Evolutionary conservation across 2,113 vertebrate species (phyloP).

Genomic region (Nansenia antarctica): DNA sequence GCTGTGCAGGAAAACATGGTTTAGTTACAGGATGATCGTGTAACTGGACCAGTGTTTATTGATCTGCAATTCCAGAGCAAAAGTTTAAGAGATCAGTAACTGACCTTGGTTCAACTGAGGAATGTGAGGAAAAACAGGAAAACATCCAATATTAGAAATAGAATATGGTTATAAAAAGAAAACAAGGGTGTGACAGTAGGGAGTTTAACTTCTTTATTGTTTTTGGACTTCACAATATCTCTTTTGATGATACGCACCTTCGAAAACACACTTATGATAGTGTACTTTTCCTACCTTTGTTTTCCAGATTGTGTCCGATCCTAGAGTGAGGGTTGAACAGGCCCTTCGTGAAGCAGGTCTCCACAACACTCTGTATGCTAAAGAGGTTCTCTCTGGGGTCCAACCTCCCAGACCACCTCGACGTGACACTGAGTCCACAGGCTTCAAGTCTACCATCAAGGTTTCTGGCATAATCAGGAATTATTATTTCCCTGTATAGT

Average conservation of each 20-base stretch:
- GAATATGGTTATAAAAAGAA: not conserved
- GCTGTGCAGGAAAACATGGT: slow-evolving; percentile 20
- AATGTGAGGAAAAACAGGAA: no score
- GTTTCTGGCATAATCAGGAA: no score
- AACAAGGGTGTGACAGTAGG: not conserved
- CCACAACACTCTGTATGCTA: slow-evolving; percentile 83
- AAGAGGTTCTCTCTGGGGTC: slow-evolving; percentile 81
- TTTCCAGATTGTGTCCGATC: slow-evolving; percentile 88
- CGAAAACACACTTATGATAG: no score
- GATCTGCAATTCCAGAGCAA: not conserved
- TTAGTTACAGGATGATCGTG: not conserved
- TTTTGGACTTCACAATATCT: not conserved
- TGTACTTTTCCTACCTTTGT: slow-evolving; percentile 26
- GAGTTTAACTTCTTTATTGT: not conserved
- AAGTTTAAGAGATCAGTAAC: not conserved
- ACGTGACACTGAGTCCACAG: slow-evolving; percentile 80
- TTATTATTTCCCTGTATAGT: no score
- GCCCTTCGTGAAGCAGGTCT: slow-evolving; percentile 89
- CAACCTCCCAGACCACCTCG: slow-evolving; percentile 83
- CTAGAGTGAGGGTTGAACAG: slow-evolving; percentile 84
- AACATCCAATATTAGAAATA: not conserved
- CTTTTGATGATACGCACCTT: no score
- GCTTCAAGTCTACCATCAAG: slow-evolving; percentile 69
- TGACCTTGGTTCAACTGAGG: no score
- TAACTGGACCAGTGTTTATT: not conserved